Evolutionary conservation across 2,888 invertebrate species (phyloP).

Genomic region (Drosophila hamatofila): DNA sequence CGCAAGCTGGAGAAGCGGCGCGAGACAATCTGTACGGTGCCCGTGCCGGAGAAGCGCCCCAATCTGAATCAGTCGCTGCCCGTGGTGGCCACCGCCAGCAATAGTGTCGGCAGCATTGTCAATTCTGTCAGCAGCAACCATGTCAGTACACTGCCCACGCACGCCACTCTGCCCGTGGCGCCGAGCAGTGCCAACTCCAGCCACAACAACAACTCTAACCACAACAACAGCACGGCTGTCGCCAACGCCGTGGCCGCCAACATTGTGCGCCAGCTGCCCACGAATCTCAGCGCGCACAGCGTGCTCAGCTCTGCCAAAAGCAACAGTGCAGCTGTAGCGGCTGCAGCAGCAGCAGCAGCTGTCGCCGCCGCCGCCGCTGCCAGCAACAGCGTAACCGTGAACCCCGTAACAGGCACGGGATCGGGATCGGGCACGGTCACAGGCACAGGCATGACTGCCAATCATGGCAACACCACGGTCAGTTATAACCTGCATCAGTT

Average conservation of each 20-base stretch:
- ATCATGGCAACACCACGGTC: constrained; percentile 78
- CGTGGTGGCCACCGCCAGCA: constrained; percentile 13
- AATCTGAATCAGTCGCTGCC: constrained; percentile 72
- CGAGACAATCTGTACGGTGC: constrained; percentile 87
- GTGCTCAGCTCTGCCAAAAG: constrained; percentile 27
- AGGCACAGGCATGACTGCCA: constrained; percentile 10
- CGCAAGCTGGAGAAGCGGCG: constrained; percentile 91
- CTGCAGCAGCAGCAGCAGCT: constrained; percentile 15
- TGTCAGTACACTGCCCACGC: constrained; percentile 42
- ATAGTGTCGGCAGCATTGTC: constrained; percentile 10
- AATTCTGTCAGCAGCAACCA: constrained; percentile 42
- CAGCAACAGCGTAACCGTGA: constrained; percentile 24
- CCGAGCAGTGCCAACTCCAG: constrained; percentile 9
- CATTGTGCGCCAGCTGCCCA: constrained; percentile 61
- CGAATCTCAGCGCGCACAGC: constrained; percentile 47
- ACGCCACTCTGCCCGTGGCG: constrained; percentile 76
- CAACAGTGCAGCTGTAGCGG: constrained; percentile 15
- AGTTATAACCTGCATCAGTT: constrained; percentile 92
- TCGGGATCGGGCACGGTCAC: neutral
- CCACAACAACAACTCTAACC: too few relatives aligned
- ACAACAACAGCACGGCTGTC: constrained; percentile 1
- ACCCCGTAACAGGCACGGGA: constrained; percentile 5
- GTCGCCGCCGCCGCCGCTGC: constrained; percentile 7
- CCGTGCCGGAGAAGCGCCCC: constrained; percentile 83
- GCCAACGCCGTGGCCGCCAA: constrained; percentile 19